Evolutionary conservation across 2,113 vertebrate species (phyloP).

Genomic region (Saimiri boliviensis): DNA sequence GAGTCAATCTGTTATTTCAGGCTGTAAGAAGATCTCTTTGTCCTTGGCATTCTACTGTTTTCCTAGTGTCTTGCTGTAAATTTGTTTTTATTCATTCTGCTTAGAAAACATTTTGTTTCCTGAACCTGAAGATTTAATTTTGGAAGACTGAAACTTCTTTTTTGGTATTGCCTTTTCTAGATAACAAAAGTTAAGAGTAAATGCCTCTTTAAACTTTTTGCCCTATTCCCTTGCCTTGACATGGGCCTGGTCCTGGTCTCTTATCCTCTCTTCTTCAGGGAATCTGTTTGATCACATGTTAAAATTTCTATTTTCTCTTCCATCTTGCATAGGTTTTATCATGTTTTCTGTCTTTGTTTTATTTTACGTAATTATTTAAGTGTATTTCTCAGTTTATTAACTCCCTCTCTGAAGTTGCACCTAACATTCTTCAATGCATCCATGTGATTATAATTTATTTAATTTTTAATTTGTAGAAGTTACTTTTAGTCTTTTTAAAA

Average conservation of each 20-base stretch:
- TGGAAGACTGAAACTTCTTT: neutral
- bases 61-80: neutral
- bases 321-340: neutral
- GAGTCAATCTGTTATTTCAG: neutral
- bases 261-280: neutral
- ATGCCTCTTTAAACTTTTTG: neutral
- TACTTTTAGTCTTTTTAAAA: neutral
- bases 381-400: neutral
- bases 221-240: neutral
- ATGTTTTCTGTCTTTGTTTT: neutral
- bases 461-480: neutral
- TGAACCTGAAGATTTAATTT: neutral
- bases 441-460: neutral
- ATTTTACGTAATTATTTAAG: neutral
- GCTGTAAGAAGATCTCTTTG: neutral
- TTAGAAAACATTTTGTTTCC: neutral
- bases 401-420: neutral
- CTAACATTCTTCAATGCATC: neutral
- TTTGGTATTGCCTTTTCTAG: neutral
- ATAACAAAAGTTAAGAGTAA: neutral
- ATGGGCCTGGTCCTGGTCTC: neutral
- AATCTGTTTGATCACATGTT: neutral
- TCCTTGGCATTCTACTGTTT: neutral
- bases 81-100: neutral
- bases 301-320: neutral